Evolutionary conservation across 2,797 vertebrate species (phyloP), one percentile per base, ranked within the genome.

Genomic region (Ptychadena robeensis): DNA sequence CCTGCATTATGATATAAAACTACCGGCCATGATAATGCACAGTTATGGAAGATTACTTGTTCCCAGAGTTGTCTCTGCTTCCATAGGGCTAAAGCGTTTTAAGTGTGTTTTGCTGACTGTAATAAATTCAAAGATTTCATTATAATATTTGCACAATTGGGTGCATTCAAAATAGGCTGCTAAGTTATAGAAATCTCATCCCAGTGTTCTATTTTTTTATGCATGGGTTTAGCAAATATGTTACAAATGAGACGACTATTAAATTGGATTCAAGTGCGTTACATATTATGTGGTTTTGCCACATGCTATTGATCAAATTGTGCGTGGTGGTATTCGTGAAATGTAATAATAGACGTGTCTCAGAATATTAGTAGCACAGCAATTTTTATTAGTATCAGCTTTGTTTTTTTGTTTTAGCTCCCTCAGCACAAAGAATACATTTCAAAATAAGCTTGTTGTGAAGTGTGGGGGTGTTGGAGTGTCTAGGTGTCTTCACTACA

Each of bases 221-320:
- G 67, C 73, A 72, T 31, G 57, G 35, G 32, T 71, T 77, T 78
- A 78, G 73, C 73, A 71, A 82, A 77, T 59, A 70, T 64, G 66
- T 71, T 71, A 77, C 74, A 78, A 82, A 82, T 78, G 57, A 72
- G 67, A 57, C 12, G 44, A 10, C 53, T 59, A 71, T 77, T 76
- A 82, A 76, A 82, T 71, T 48, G 73, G 77, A 53, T 82, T 82
- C 48, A 77, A 71, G n/a, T 82, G 73, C 64, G 57, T 59, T 82
- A 53, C 74, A 66, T 70, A 78, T 48, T 77, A 78, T 71, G 72
- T 78, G 67, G 37, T 82, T 77, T 28, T 28, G 32, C 28, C 73
- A 77, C 73, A 64, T 76, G 74, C 67, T 78, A 64, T 82, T 77
- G 74, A 77, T 71, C 18, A 77, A 77, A 78, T 66, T 25, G 64